Percentiles rank a stretch among this genome's conserved stretches.
These are phyloP conservation scores for Oreochromis niloticus DNA, from an alignment of 2,113 vertebrate genomes.

Conservation along the genomic window DNA sequence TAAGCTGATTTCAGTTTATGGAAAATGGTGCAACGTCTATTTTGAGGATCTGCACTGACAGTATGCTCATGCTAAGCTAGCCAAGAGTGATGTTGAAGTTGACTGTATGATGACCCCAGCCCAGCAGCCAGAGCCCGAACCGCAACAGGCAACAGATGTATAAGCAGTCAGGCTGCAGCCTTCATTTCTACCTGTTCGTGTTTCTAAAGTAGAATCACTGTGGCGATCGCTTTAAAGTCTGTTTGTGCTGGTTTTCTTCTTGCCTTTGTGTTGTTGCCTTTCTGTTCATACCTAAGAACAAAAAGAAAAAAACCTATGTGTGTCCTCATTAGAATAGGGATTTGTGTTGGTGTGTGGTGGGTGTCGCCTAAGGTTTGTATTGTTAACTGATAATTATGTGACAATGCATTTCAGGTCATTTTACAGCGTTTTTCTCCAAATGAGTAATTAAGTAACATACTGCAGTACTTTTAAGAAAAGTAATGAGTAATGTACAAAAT, in stretches of 20 bases:
- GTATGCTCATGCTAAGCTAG: not conserved
- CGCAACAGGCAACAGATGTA: too few species aligned
- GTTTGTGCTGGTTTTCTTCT: not conserved
- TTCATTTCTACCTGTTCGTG: not conserved
- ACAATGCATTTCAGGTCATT: not conserved
- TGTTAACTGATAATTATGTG: not conserved
- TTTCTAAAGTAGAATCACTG: not conserved
- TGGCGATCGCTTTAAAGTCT: not conserved
- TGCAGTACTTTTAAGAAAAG: not conserved
- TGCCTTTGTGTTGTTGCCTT: rapidly evolving
- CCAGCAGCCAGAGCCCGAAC: too few species aligned
- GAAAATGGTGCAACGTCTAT: not conserved
- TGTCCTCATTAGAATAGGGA: not conserved
- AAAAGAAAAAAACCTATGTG: not conserved
- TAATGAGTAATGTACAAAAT: not conserved
- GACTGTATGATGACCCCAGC: too few species aligned
- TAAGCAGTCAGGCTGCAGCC: not conserved
- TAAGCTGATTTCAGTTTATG: not conserved
- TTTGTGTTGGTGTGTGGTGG: not conserved
- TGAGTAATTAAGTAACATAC: not conserved
- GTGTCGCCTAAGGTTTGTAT: not conserved
- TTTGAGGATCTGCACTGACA: not conserved
- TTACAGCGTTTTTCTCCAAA: not conserved
- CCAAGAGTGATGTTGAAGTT: too few species aligned
- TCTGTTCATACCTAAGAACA: not conserved